Evolutionary conservation across 2,888 invertebrate genomes (phyloP), one percentile per base, ranked within the genome.

Genomic region (Epirrhoe tristata): DNA sequence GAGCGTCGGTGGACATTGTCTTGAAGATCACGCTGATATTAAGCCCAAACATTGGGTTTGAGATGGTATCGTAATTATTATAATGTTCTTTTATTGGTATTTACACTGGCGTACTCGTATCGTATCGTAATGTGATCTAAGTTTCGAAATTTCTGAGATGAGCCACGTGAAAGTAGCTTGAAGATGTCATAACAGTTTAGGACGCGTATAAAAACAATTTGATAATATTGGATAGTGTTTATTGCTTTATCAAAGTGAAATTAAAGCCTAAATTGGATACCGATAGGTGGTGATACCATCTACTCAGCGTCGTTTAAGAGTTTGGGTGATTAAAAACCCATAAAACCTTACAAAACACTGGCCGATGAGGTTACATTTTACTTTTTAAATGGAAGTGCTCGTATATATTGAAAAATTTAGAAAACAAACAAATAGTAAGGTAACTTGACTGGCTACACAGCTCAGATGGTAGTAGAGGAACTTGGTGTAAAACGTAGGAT

Each of bases 51-150:
- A 90, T 86, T 84, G 83, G 84, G 81, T 81, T 76, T 76, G 80
- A 86, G 91, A 92, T 93, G 79, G 76, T 91, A 93, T 93, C 92
- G 78, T 84, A 88, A 90, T 92, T 91, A 91, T 92, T 91, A 91
- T 92, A 90, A 92, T 87, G 90, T 87, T 87, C 82, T 85, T 87
- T 86, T 90, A 91, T 90, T 89, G 88, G 85, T 91, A 89, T 91
- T 91, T 91, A 91, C 90, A 86, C 83, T 79, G 83, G 71, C 66
- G 71, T 73, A 72, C 71, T 70, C 61, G 58, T 60, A 64, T 54
- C 55, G 46, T 73, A 75, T 75, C 75, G 62, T 67, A 63, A 75
- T 67, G 66, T 75, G 71, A 75, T 75, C 75, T 72, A 43, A 57
- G 70, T 70, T 75, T 72, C 61, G 70, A 72, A 71, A 73, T 72